These are phyloP conservation scores for Bibio marci DNA, from an alignment of 2,888 invertebrate species.

Conservation along the genomic window DNA sequence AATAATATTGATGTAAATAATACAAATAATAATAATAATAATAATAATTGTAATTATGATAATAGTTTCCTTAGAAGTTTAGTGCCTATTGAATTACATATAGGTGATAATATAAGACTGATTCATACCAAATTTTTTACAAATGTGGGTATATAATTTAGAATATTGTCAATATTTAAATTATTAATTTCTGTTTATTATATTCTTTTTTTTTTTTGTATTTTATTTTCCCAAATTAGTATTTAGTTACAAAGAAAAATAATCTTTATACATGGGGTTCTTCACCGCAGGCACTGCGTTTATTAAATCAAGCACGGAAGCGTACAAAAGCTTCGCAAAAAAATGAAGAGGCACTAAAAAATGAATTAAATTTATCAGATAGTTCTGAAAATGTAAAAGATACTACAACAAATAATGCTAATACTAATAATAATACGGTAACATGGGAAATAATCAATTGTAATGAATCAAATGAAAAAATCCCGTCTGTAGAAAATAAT, in stretches of 20 bases:
- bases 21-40: conserved; percentile 15
- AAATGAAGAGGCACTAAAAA: conserved; percentile 27
- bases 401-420: no score
- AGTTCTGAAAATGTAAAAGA: conserved; percentile 8
- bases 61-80: conserved; percentile 21
- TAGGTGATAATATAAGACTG: conserved; percentile 27
- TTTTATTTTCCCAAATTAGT: conserved; percentile 28
- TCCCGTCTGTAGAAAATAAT: background rate
- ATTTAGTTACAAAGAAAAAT: conserved; percentile 46
- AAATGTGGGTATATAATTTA: conserved; percentile 36
- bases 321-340: conserved; percentile 36
- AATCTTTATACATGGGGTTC: conserved; percentile 59
- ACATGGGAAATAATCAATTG: no score
- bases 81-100: conserved; percentile 28
- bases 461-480: conserved; percentile 5
- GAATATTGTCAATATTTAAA: background rate
- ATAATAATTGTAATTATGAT: conserved; percentile 12
- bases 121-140: conserved; percentile 53
- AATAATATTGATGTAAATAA: no score
- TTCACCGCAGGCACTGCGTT: conserved; percentile 53
- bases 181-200: background rate
- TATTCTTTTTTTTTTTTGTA: conserved; percentile 1
- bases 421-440: no score
- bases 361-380: conserved; percentile 18
- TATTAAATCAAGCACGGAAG: conserved; percentile 45